Percentiles rank a stretch among this genome's conserved stretches.
These are phyloP conservation scores for Eulacestoma nigropectus DNA, from an alignment of 2,113 vertebrate species.

Conservation along the genomic window DNA sequence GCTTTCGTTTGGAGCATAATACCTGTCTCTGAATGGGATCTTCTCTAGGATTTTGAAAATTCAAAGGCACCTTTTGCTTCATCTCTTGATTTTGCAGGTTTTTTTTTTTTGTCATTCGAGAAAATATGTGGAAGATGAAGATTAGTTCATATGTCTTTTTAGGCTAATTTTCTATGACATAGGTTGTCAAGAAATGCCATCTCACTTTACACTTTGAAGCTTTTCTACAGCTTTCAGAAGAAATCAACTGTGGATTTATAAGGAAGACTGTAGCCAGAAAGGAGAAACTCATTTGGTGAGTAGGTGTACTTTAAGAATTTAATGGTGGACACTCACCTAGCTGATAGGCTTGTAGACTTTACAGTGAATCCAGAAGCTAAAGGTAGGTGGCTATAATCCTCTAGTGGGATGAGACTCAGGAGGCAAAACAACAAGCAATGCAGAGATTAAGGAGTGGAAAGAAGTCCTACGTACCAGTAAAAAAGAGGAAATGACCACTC, in stretches of 20 bases:
- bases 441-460: not conserved
- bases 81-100: not conserved
- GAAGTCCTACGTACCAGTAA: not conserved
- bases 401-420: not conserved
- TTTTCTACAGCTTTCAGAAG: not conserved
- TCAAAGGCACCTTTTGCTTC: not conserved
- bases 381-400: not conserved
- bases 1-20: not conserved
- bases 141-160: not conserved
- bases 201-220: not conserved
- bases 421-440: not conserved
- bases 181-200: not conserved
- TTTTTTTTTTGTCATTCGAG: not conserved
- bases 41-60: not conserved
- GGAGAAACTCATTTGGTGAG: not conserved
- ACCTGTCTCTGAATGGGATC: not conserved
- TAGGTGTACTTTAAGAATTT: not conserved
- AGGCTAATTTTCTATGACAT: not conserved
- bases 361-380: not conserved
- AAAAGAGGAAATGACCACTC: not conserved
- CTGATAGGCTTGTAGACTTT: not conserved
- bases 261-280: not conserved
- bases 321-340: not conserved
- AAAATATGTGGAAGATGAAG: not conserved
- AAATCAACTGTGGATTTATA: not conserved